Percentiles rank a stretch among this genome's conserved stretches.
Evolutionary conservation across 2,888 invertebrate species (phyloP).

Genomic region (Synanthedon vespiformis): DNA sequence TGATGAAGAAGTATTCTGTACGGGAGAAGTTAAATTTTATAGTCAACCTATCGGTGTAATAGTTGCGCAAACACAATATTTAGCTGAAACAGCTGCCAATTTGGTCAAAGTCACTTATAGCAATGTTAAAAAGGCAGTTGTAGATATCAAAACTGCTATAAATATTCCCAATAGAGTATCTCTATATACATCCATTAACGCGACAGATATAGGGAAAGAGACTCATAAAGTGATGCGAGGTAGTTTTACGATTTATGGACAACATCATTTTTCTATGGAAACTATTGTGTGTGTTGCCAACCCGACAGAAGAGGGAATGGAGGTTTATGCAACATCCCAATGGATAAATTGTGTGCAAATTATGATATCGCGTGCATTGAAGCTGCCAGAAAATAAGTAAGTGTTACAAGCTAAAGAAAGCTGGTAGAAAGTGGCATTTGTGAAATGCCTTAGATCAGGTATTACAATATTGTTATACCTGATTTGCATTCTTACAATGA

Average conservation of each 20-base stretch:
- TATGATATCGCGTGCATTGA: conserved; percentile 63
- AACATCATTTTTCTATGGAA: conserved; percentile 82
- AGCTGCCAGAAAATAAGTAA: conserved; percentile 67
- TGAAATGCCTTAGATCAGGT: too few species aligned
- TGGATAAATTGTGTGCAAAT: conserved; percentile 69
- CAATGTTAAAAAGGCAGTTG: conserved; percentile 33
- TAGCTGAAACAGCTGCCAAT: conserved; percentile 68
- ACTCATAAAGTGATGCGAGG: conserved; percentile 59
- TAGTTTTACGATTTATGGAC: conserved; percentile 60
- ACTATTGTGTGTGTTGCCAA: conserved; percentile 71
- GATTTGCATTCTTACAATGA: too few species aligned
- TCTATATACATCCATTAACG: conserved; percentile 11
- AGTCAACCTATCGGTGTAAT: conserved; percentile 49
- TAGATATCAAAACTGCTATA: conserved; percentile 26
- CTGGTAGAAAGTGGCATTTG: too few species aligned
- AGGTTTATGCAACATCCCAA: conserved; percentile 72
- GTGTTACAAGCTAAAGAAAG: too few species aligned
- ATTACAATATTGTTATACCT: too few species aligned
- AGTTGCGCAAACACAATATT: conserved; percentile 64
- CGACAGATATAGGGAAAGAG: conserved; percentile 35
- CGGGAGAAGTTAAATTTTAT: conserved; percentile 29
- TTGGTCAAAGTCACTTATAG: conserved; percentile 66
- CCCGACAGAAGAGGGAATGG: conserved; percentile 78
- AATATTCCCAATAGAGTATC: conserved; percentile 18
- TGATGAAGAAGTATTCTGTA: conserved; percentile 51